phyloP scores from a whole-genome alignment of 92 coral and sea anemone genomes.

The Siderastrea siderea region DNA sequence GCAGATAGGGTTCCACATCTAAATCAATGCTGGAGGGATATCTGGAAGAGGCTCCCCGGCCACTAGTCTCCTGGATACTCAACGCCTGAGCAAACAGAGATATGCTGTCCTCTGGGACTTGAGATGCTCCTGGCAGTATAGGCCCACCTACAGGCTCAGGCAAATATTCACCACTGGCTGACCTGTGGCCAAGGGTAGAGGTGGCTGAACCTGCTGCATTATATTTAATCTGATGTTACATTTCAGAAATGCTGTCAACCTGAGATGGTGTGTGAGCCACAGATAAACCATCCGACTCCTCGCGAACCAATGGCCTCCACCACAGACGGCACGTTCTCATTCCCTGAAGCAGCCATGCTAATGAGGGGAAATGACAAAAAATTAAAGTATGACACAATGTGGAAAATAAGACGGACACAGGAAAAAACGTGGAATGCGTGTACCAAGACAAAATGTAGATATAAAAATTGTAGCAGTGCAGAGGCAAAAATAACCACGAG shows the following conservation, averaged over 20 bases:
- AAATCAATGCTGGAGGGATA: slow-evolving; percentile 7
- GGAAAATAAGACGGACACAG: not conserved
- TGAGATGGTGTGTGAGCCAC: not conserved
- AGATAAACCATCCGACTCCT: not conserved
- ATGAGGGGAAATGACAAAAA: not conserved
- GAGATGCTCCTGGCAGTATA: not conserved
- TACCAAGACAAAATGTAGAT: not conserved
- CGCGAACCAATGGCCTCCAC: not conserved
- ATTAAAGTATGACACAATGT: not conserved
- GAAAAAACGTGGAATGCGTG: not conserved
- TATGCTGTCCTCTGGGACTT: not conserved
- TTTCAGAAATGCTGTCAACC: not conserved
- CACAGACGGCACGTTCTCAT: not conserved
- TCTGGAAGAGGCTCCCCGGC: slow-evolving; percentile 6
- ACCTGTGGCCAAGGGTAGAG: not conserved
- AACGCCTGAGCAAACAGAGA: not conserved
- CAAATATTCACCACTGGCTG: not conserved
- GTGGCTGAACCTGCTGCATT: not conserved
- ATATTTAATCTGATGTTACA: not conserved
- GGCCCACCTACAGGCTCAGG: not conserved
- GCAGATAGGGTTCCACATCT: not conserved
- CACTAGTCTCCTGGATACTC: not conserved
- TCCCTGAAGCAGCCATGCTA: slow-evolving; percentile 2
- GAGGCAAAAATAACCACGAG: not conserved
- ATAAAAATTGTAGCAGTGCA: not conserved